Percentiles rank a stretch among this genome's conserved stretches.
These are phyloP conservation scores for Phasianus colchicus DNA, from an alignment of 2,113 vertebrate genomes.

Conservation along the genomic window DNA sequence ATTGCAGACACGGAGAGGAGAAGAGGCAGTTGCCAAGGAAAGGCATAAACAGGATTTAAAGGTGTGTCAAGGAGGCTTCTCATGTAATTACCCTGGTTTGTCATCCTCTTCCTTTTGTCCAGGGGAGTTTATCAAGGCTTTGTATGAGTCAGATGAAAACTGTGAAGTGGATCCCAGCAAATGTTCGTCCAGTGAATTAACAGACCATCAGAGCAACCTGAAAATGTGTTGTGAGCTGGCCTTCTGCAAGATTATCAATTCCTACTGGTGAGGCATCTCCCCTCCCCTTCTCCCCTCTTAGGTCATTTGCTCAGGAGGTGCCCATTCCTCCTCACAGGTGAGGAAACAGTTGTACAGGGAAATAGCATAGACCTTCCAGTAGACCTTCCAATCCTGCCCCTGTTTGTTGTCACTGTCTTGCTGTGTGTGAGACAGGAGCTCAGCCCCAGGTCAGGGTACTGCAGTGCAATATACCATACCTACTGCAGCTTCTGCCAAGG, in stretches of 20 bases:
- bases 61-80: slow-evolving; percentile 34
- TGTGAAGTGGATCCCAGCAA: slow-evolving; percentile 94
- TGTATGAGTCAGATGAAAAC: slow-evolving; percentile 97
- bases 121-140: slow-evolving; percentile 97
- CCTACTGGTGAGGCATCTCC: slow-evolving; percentile 88
- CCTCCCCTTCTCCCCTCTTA: not conserved
- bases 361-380: not conserved
- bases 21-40: not conserved
- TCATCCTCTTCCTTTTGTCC: slow-evolving; percentile 40
- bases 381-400: not conserved
- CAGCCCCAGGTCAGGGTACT: not conserved
- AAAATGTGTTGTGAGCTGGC: slow-evolving; percentile 98
- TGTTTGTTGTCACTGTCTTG: not conserved
- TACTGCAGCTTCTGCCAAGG: slow-evolving; percentile 2
- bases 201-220: slow-evolving; percentile 94
- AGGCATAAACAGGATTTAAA: slow-evolving; percentile 47
- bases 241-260: slow-evolving; percentile 99
- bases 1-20: not conserved
- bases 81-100: not conserved
- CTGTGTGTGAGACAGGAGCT: not conserved
- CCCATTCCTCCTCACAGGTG: not conserved
- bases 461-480: not conserved
- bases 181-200: slow-evolving; percentile 84
- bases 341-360: not conserved
- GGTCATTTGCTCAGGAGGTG: not conserved